phyloP scores from a whole-genome alignment of 2,797 vertebrate species.

The Chiloscyllium punctatum region DNA sequence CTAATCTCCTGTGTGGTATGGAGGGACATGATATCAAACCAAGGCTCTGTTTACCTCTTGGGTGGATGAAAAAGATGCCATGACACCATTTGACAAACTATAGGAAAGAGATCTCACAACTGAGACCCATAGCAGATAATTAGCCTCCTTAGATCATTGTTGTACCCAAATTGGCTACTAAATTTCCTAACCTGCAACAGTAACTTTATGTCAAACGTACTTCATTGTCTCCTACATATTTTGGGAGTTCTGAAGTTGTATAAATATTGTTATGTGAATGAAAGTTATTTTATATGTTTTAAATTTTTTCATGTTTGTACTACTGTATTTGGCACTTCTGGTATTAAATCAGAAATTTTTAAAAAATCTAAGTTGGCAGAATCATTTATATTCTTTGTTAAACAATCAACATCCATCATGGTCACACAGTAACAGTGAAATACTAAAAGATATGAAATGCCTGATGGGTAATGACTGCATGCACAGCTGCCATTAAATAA shows the following conservation, averaged over 20 bases:
- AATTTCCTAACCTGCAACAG: not conserved
- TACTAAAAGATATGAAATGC: not conserved
- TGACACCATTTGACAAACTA: not conserved
- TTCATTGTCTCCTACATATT: not conserved
- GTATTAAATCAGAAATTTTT: not conserved
- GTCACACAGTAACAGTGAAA: not conserved
- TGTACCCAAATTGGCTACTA: not conserved
- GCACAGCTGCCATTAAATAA: not conserved
- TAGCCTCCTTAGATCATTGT: not conserved
- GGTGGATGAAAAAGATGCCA: not conserved
- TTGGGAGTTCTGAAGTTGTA: not conserved
- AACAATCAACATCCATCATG: not conserved
- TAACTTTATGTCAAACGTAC: not conserved
- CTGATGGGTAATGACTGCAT: not conserved
- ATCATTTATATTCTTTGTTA: not conserved
- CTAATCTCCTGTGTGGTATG: not conserved
- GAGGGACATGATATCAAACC: not conserved
- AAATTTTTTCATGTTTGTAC: not conserved
- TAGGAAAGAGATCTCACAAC: not conserved
- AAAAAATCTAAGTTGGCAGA: not conserved
- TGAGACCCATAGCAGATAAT: not conserved
- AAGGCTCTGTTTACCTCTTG: not conserved
- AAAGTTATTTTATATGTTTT: not conserved
- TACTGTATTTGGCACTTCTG: not conserved
- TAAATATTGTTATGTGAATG: not conserved